Percentiles rank a stretch among this genome's conserved stretches.
phyloP scores from a whole-genome alignment of 2,797 vertebrate genomes.

The Mycteria americana region DNA sequence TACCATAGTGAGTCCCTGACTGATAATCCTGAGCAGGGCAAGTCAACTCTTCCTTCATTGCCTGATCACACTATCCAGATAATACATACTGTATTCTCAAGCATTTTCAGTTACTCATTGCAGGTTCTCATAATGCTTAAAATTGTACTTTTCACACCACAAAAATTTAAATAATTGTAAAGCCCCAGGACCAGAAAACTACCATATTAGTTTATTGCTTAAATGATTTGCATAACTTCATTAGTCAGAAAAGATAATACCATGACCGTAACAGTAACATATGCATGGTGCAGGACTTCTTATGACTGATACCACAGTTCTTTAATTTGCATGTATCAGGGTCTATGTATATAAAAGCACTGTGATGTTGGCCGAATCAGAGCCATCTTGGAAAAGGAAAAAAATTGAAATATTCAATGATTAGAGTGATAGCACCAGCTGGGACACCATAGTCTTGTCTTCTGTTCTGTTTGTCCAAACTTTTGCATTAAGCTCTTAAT shows the following conservation, averaged over 20 bases:
- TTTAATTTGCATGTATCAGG: not conserved
- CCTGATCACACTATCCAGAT: not conserved
- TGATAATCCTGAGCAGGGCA: not conserved
- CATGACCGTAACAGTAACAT: not conserved
- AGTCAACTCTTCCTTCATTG: not conserved
- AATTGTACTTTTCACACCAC: not conserved
- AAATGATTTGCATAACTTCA: not conserved
- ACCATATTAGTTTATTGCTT: not conserved
- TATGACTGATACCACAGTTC: accelerated
- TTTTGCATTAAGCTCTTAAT: not conserved
- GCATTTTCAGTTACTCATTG: not conserved
- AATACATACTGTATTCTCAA: not conserved
- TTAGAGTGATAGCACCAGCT: not conserved
- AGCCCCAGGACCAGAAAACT: not conserved
- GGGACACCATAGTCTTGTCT: not conserved
- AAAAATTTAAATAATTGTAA: not conserved
- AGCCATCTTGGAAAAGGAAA: not conserved
- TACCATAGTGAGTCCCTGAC: not conserved
- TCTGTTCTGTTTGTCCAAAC: not conserved
- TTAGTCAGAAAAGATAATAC: not conserved
- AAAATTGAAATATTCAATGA: not conserved
- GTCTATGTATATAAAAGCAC: not conserved
- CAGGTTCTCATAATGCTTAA: not conserved
- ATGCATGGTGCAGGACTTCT: not conserved
- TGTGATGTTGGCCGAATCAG: not conserved